Evolutionary conservation across 2,797 vertebrate species (phyloP).

Genomic region (Coregonus suidteri): DNA sequence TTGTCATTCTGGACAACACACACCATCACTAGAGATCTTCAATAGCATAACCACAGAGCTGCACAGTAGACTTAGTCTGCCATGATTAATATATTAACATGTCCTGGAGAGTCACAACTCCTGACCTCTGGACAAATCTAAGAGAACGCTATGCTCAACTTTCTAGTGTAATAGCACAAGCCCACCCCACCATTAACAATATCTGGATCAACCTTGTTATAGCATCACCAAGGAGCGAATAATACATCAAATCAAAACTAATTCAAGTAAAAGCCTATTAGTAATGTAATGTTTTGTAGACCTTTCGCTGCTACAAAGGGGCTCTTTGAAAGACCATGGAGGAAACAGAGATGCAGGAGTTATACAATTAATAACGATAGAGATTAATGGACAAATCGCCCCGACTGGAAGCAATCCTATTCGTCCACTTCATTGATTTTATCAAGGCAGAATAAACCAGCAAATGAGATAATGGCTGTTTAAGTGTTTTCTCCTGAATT

Average conservation of each 20-base stretch:
- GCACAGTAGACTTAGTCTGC: not conserved
- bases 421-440: not conserved
- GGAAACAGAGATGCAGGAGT: not conserved
- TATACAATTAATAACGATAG: not conserved
- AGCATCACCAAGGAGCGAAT: not conserved
- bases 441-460: constrained; percentile 26
- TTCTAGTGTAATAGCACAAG: no score
- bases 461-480: constrained; percentile 30
- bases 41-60: not conserved
- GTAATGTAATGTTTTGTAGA: not conserved
- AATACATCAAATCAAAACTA: not conserved
- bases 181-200: not conserved
- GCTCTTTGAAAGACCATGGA: not conserved
- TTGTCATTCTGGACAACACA: not conserved
- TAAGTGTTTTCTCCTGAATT: constrained; percentile 28
- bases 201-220: not conserved
- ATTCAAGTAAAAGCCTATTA: not conserved
- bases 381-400: constrained; percentile 23
- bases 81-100: not conserved
- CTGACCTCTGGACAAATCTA: not conserved
- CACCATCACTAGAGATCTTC: not conserved
- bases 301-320: not conserved
- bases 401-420: constrained; percentile 17
- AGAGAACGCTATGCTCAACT: not conserved
- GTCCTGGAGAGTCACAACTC: not conserved